phyloP scores from a whole-genome alignment of 2,888 invertebrate genomes.

The Sphecodes monilicornis region DNA sequence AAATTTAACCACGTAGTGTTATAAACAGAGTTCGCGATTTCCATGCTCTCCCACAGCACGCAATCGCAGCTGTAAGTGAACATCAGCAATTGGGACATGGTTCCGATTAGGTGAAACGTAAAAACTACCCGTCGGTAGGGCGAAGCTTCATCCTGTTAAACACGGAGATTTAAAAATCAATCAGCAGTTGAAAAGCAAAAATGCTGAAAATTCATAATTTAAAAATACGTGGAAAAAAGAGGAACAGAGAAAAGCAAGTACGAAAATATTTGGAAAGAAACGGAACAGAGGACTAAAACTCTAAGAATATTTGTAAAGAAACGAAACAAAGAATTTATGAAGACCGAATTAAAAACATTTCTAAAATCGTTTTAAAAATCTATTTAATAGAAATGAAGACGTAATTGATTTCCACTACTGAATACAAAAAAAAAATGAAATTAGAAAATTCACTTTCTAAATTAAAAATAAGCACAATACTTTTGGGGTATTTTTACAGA shows the following conservation, averaged over 20 bases:
- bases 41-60: constrained; percentile 24
- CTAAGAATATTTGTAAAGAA: too few relatives aligned
- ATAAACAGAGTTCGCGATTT: not conserved
- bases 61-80: constrained; percentile 48
- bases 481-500: too few relatives aligned
- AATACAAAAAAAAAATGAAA: too few relatives aligned
- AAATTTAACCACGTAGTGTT: not conserved
- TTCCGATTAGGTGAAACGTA: constrained; percentile 20
- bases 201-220: not conserved
- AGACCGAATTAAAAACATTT: too few relatives aligned
- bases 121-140: constrained; percentile 8
- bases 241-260: not conserved
- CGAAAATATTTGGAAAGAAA: not conserved
- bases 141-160: constrained; percentile 18
- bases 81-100: constrained; percentile 44
- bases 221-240: not conserved
- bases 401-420: too few relatives aligned
- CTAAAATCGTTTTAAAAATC: too few relatives aligned
- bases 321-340: too few relatives aligned
- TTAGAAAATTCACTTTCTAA: too few relatives aligned
- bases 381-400: too few relatives aligned
- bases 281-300: too few relatives aligned
- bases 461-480: too few relatives aligned
- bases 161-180: not conserved
- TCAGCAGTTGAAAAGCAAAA: not conserved